Conservation (phyloP, 2,113 vertebrate species). For the Baryphthengus martii region DNA sequence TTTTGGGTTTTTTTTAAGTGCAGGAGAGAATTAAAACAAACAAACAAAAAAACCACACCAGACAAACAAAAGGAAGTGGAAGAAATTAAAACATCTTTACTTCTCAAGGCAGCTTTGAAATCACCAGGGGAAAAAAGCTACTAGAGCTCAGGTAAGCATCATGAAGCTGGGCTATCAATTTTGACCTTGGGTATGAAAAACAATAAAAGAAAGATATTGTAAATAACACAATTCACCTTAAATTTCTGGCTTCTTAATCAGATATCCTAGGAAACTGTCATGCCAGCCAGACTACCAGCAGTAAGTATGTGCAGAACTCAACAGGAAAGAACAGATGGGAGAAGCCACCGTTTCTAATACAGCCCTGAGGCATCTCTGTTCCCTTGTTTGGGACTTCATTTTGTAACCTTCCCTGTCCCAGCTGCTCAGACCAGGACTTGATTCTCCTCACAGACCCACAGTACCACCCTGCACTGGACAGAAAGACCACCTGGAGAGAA, state of each 20-base stretch:
- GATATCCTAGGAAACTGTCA: neutral
- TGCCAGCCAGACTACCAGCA: neutral
- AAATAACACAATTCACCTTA: neutral
- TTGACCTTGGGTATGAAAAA: neutral
- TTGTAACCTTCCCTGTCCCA: neutral
- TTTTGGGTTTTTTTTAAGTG: neutral
- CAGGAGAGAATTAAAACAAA: neutral
- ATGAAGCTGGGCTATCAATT: neutral
- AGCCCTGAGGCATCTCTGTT: neutral
- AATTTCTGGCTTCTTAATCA: neutral
- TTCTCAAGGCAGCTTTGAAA: neutral
- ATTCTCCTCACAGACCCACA: neutral
- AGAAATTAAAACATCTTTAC: neutral
- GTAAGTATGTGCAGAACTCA: neutral
- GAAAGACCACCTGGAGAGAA: neutral
- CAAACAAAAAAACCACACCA: too few relatives aligned
- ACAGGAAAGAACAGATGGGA: slow-evolving; percentile 6
- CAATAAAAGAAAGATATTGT: neutral
- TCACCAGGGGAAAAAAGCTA: neutral
- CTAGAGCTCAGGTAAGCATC: neutral
- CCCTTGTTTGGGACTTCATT: neutral
- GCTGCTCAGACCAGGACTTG: neutral
- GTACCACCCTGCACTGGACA: neutral
- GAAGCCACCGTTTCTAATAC: neutral
- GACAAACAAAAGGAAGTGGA: too few relatives aligned